phyloP scores from a whole-genome alignment of 2,888 invertebrate genomes.

The Cancer borealis region DNA sequence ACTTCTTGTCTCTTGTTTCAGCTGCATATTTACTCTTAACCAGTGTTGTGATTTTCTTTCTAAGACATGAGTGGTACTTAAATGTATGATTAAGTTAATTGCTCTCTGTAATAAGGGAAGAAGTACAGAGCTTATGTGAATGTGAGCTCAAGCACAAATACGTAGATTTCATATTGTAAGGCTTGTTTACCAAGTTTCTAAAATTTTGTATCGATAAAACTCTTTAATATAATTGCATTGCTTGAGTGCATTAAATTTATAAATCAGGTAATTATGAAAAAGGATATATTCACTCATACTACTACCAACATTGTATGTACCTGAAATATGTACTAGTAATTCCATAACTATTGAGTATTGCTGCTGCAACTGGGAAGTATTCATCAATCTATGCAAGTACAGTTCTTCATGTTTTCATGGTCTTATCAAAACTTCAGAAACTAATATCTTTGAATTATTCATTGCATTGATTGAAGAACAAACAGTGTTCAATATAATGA shows the following conservation, averaged over 20 bases:
- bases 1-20: conserved; percentile 46
- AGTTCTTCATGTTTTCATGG: not conserved
- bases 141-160: conserved; percentile 18
- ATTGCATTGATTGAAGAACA: not conserved
- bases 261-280: not conserved
- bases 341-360: not conserved
- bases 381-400: not conserved
- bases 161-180: not conserved
- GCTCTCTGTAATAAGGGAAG: conserved; percentile 7
- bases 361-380: not conserved
- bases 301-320: conserved; percentile 21
- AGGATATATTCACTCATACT: not conserved
- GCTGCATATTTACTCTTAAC: conserved; percentile 63
- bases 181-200: not conserved
- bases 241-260: not conserved
- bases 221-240: not conserved
- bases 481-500: not conserved
- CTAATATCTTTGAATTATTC: not conserved
- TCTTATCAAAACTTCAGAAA: not conserved
- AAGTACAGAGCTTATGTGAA: conserved; percentile 32
- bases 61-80: conserved; percentile 65
- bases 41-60: conserved; percentile 63
- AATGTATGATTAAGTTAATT: conserved; percentile 50
- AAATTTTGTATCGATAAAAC: conserved; percentile 24
- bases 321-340: not conserved